Base-by-base conservation (phyloP, 2,113 vertebrate genomes). In the Xyliphius kryptos region DNA sequence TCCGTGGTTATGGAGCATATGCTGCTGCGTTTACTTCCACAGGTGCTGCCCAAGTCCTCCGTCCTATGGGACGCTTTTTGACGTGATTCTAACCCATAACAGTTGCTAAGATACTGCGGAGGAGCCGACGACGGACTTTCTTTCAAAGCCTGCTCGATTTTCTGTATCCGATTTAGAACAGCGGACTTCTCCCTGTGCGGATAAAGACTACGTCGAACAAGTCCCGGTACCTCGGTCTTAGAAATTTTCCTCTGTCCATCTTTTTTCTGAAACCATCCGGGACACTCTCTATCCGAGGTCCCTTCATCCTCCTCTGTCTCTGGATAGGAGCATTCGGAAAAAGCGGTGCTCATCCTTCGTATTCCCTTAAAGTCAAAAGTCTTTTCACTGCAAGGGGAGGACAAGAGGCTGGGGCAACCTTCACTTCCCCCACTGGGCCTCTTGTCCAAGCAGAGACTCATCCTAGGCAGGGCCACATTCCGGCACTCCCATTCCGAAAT, bases 401-500 rank as follows among this genome's bases (percentile, higher is more conserved):
- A 87, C 67, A 90, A 83, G 74, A 94, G 81, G 0, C 91, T 95
- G 66, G 93, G 87, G 75, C 91, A 94, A 81, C 91, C 89, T 79
- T 97, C 95, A 68, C 91, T 88, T 32, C 90, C 89, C 15, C 76
- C 77, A 26, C 77, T 78, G 72, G 83, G 79, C 74, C 90, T 88
- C 79, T 91, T 98, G 75, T 98, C 95, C 72, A 87, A 68, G 40
- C 88, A 91, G 14, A 83, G n/a, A 52, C 86, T 92, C 80, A 85
- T 90, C 78, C 89, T 94, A 88, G 92, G 88, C 12, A 86, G 81
- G 36, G 75, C 56, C 68, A 89, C 91, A 66, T 81, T 86, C 63
- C 91, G 89, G 81, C 90, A 91, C 75, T 98, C 95, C 96, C 96
- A 99, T 96, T 93, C 90, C 66, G 94, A 92, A 79, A 97, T 97